These are phyloP conservation scores for Sisor rabdophorus DNA, from an alignment of 2,113 vertebrate species.

Conservation along the genomic window DNA sequence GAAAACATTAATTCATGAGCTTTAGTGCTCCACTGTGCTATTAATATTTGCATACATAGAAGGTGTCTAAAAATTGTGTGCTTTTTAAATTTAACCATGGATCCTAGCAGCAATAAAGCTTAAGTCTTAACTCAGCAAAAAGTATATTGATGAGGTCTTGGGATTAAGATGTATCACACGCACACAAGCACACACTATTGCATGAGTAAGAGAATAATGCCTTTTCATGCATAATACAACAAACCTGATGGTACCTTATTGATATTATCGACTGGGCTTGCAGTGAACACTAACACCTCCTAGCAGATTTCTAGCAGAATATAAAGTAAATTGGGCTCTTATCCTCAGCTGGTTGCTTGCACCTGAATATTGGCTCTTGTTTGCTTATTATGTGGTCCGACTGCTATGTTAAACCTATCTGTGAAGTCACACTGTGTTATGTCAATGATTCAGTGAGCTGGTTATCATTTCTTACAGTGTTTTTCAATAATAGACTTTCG, in stretches of 20 bases:
- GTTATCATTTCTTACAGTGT: neutral
- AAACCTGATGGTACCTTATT: conserved; percentile 9
- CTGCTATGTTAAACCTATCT: conserved; percentile 12
- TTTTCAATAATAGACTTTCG: conserved; percentile 4
- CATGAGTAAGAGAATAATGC: conserved; percentile 1
- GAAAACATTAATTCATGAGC: neutral
- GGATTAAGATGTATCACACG: conserved; percentile 3
- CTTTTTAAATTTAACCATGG: neutral
- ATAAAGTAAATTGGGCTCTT: conserved; percentile 22
- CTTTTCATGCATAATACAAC: conserved; percentile 11
- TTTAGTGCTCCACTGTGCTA: neutral
- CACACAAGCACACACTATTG: neutral
- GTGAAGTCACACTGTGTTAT: conserved; percentile 12
- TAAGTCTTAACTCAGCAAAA: conserved; percentile 31
- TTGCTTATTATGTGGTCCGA: conserved; percentile 8
- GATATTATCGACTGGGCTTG: conserved; percentile 36
- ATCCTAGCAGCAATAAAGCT: conserved; percentile 14
- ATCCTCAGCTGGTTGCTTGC: conserved; percentile 19
- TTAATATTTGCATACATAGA: conserved; percentile 1
- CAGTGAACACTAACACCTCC: conserved; percentile 17
- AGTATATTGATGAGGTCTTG: conserved; percentile 2
- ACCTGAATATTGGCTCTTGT: neutral
- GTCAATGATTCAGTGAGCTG: neutral
- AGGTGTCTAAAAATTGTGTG: conserved; percentile 11
- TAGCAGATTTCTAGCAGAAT: conserved; percentile 25